Evolutionary conservation across 2,797 vertebrate species (phyloP).

Genomic region (Podarcis siculus): DNA sequence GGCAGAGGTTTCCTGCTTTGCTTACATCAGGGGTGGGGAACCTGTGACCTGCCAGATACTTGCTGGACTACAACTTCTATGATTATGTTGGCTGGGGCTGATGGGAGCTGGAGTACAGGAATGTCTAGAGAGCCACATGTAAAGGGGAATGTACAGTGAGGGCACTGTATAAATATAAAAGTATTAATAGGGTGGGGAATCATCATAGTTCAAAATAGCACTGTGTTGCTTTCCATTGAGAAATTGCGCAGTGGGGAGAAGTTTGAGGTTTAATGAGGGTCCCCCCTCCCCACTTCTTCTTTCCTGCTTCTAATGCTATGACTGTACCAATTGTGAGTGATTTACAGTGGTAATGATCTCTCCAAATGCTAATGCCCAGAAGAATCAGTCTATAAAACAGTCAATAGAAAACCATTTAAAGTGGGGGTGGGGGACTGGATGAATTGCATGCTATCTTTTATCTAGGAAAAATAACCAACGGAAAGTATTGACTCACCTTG

Average conservation of each 20-base stretch:
- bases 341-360: slow-evolving; percentile 38
- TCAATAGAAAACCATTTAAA: slow-evolving; percentile 52
- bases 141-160: neutral
- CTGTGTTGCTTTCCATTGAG: neutral
- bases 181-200: neutral
- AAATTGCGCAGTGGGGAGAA: slow-evolving; percentile 19
- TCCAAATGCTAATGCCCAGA: slow-evolving; percentile 32
- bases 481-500: slow-evolving; percentile 16
- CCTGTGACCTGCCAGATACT: neutral
- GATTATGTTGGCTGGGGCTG: neutral
- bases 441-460: slow-evolving; percentile 23
- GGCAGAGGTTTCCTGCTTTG: neutral
- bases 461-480: slow-evolving; percentile 22
- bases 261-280: slow-evolving; percentile 9
- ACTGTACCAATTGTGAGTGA: slow-evolving; percentile 52
- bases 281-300: neutral
- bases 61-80: neutral
- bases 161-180: neutral
- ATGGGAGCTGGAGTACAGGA: neutral
- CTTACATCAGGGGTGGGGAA: neutral
- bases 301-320: slow-evolving; percentile 11
- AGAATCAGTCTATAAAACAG: slow-evolving; percentile 44
- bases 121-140: neutral
- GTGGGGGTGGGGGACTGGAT: neutral
- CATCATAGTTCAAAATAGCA: neutral